Evolutionary conservation across 2,797 vertebrate species (phyloP).

Genomic region (Lagodon rhomboides): DNA sequence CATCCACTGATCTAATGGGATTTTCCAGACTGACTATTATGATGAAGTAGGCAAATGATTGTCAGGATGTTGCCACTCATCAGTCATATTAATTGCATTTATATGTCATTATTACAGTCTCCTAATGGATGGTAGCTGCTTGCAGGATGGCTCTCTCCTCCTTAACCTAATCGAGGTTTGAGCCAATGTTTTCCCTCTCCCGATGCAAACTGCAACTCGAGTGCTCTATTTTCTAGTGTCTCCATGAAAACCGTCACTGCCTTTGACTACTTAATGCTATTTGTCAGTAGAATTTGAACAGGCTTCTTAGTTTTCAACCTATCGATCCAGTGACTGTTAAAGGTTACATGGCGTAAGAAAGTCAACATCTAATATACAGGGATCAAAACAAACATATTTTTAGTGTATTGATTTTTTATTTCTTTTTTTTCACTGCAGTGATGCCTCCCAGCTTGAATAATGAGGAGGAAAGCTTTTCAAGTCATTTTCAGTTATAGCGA

Average conservation of each 20-base stretch:
- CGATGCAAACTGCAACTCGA: conserved; percentile 57
- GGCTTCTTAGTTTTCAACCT: conserved; percentile 70
- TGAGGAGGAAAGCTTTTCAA: conserved; percentile 27
- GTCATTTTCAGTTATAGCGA: conserved; percentile 20
- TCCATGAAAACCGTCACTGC: conserved; percentile 35
- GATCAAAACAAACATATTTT: conserved; percentile 80
- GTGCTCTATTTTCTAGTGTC: conserved; percentile 49
- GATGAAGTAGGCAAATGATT: conserved; percentile 81
- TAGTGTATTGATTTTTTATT: conserved; percentile 74
- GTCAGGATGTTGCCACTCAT: conserved; percentile 80
- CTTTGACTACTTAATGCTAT: conserved; percentile 69
- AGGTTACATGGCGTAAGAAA: conserved; percentile 77
- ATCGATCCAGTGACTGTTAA: conserved; percentile 77
- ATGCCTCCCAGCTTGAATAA: conserved; percentile 58
- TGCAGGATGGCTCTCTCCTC: conserved; percentile 59
- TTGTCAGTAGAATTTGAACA: conserved; percentile 77
- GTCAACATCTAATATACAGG: conserved; percentile 74
- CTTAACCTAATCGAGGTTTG: conserved; percentile 75
- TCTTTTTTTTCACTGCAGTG: conserved; percentile 54
- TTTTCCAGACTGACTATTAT: conserved; percentile 78
- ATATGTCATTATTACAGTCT: conserved; percentile 79
- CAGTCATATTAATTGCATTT: conserved; percentile 84
- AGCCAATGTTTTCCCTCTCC: conserved; percentile 61
- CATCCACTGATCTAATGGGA: conserved; percentile 76
- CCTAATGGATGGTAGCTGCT: conserved; percentile 77